A percentile compares a stretch with the other conserved stretches of the same genome.
phyloP scores from a whole-genome alignment of 2,113 vertebrate genomes.

The Bettongia penicillata region DNA sequence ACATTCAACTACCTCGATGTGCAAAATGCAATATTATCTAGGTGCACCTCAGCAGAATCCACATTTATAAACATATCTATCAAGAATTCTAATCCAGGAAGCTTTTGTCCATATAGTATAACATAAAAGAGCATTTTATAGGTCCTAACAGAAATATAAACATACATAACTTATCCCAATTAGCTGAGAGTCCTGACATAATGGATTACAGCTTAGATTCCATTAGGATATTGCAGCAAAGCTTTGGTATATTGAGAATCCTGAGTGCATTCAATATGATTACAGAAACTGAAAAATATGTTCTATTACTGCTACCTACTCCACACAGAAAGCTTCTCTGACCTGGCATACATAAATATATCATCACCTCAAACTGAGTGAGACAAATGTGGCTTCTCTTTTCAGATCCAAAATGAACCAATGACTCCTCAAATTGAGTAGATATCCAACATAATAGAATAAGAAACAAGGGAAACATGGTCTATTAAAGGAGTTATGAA shows the following conservation, averaged over 20 bases:
- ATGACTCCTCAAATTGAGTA: conserved; percentile 35
- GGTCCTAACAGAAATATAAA: conserved; percentile 71
- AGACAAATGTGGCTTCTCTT: conserved; percentile 45
- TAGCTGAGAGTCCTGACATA: conserved; percentile 80
- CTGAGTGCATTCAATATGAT: conserved; percentile 73
- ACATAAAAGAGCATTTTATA: conserved; percentile 77
- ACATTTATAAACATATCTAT: conserved; percentile 67
- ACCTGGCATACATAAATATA: conserved; percentile 50
- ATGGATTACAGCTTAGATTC: conserved; percentile 72
- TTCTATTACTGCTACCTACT: conserved; percentile 64
- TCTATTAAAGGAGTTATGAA: conserved; percentile 60
- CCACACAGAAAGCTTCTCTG: conserved; percentile 60
- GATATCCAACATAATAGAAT: conserved; percentile 45
- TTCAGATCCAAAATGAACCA: conserved; percentile 20
- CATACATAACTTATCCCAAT: conserved; percentile 81
- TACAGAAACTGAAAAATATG: conserved; percentile 68
- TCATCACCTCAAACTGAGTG: conserved; percentile 56
- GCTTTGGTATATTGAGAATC: conserved; percentile 69
- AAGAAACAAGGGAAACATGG: conserved; percentile 59
- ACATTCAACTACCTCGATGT: conserved; percentile 57
- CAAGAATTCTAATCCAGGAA: conserved; percentile 76
- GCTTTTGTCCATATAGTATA: conserved; percentile 40
- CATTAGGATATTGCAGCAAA: conserved; percentile 73
- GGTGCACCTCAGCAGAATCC: conserved; percentile 46
- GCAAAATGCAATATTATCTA: conserved; percentile 61